Conservation (phyloP, 2,888 invertebrate species). For the Lepetodrilus schrolli region DNA sequence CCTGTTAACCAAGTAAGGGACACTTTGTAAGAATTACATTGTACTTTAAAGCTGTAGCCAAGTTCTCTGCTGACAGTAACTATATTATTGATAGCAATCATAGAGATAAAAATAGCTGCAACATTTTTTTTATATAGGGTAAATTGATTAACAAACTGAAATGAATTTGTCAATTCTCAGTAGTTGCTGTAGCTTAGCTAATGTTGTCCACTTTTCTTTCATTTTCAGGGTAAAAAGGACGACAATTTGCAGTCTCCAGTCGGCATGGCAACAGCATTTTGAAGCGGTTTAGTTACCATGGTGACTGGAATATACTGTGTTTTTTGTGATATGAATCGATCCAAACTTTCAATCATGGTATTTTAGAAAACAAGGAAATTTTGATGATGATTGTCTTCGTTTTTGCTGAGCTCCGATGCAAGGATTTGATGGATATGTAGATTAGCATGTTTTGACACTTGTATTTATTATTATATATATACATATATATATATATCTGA, state of each 20-base stretch:
- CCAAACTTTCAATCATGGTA: slow-evolving; percentile 24
- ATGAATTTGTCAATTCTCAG: no score
- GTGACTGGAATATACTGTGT: background rate
- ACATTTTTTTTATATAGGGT: no score
- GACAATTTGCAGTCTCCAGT: slow-evolving; percentile 45
- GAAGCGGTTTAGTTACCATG: slow-evolving; percentile 24
- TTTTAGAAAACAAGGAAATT: slow-evolving; percentile 8
- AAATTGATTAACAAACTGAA: no score
- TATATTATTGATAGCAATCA: no score
- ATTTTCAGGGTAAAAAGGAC: slow-evolving; percentile 40
- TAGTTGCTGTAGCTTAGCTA: no score
- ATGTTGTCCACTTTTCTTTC: slow-evolving; percentile 19
- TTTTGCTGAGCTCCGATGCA: slow-evolving; percentile 22
- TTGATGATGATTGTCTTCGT: slow-evolving; percentile 18
- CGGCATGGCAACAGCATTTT: slow-evolving; percentile 47
- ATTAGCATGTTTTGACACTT: background rate
- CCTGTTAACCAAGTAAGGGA: no score
- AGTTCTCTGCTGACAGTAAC: no score
- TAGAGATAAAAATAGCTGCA: no score
- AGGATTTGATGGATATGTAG: background rate
- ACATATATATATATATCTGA: no score
- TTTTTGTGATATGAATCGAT: slow-evolving; percentile 9
- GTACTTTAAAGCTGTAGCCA: no score
- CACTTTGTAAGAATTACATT: no score
- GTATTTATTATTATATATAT: background rate